phyloP scores from a whole-genome alignment of 2,113 vertebrate species.

The Anguilla japonica region DNA sequence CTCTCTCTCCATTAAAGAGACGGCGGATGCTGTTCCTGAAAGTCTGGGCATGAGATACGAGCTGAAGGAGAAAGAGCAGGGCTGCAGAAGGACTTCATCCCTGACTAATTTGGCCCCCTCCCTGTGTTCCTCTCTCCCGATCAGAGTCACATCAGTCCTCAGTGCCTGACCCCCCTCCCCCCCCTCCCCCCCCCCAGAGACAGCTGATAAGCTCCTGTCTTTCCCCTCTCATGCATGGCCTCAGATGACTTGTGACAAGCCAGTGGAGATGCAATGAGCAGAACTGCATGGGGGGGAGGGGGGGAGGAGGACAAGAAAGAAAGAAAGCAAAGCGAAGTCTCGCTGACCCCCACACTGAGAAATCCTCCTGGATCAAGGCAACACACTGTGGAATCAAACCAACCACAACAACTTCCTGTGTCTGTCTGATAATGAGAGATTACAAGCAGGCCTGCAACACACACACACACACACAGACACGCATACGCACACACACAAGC shows the following conservation, averaged over 20 bases:
- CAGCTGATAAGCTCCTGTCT: constrained; percentile 47
- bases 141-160: constrained; percentile 43
- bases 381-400: constrained; percentile 44
- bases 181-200: constrained; percentile 30
- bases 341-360: constrained; percentile 45
- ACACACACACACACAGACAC: constrained; percentile 17
- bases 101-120: constrained; percentile 15
- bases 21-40: background rate
- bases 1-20: background rate
- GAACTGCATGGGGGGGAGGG: constrained; percentile 32
- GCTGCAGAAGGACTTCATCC: background rate
- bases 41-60: background rate
- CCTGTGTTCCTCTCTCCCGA: background rate
- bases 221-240: constrained; percentile 9
- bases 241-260: constrained; percentile 47
- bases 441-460: constrained; percentile 38
- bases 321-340: constrained; percentile 48
- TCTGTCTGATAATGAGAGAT: constrained; percentile 51
- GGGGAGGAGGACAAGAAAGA: constrained; percentile 43
- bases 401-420: constrained; percentile 53
- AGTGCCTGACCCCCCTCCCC: constrained; percentile 33
- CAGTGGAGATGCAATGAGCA: constrained; percentile 50
- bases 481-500: constrained; percentile 19
- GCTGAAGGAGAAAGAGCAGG: background rate
- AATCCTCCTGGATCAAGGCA: constrained; percentile 41